Conservation (phyloP, 2,797 vertebrate genomes). For the Coregonus sp. region DNA sequence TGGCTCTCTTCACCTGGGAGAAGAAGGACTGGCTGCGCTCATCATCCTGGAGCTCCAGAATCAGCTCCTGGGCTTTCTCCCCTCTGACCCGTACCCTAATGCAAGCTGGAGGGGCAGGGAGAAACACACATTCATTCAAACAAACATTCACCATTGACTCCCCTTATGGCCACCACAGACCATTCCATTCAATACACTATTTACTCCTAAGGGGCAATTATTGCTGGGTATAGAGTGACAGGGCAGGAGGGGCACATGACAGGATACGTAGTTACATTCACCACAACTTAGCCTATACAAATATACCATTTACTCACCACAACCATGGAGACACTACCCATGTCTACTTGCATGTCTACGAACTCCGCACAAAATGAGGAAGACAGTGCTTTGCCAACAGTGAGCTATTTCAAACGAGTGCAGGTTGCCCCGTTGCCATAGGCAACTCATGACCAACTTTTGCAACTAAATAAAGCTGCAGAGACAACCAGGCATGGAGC, state of each 20-base stretch:
- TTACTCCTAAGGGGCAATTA: too few species aligned
- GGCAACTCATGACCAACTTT: conserved; percentile 55
- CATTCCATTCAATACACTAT: conserved; percentile 24
- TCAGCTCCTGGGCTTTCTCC: conserved; percentile 80
- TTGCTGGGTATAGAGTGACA: neutral
- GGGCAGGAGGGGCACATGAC: neutral
- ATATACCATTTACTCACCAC: neutral
- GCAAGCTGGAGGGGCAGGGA: conserved; percentile 70
- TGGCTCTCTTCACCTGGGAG: conserved; percentile 83
- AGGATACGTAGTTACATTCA: too few species aligned
- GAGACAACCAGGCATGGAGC: conserved; percentile 26
- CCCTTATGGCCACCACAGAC: neutral
- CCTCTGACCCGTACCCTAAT: conserved; percentile 86
- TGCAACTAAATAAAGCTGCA: conserved; percentile 56
- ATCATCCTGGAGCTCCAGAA: conserved; percentile 89
- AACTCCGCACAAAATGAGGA: conserved; percentile 22
- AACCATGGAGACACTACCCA: neutral
- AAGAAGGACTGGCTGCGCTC: conserved; percentile 85
- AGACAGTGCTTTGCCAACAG: conserved; percentile 45
- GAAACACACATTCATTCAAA: neutral
- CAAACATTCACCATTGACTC: conserved; percentile 14
- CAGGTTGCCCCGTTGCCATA: conserved; percentile 36
- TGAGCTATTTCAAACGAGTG: conserved; percentile 1
- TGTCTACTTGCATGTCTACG: conserved; percentile 32
- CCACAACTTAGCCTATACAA: too few species aligned